Evolutionary conservation across 2,888 invertebrate species (phyloP).

Genomic region (Anticlea derivata): DNA sequence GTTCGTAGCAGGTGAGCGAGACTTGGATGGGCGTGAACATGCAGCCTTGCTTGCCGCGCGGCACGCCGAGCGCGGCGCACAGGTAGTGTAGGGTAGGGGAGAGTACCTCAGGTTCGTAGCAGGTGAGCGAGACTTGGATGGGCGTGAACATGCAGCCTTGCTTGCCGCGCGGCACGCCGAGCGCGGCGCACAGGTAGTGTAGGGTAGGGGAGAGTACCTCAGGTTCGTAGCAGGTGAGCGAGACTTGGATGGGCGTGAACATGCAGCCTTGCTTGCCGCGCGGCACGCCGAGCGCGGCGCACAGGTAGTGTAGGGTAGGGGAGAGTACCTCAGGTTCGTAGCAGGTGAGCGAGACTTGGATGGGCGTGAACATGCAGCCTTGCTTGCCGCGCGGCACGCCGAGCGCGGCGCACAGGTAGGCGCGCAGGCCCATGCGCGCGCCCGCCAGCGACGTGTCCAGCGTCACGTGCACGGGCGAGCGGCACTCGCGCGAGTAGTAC

Average conservation of each 20-base stretch:
- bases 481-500: conserved; percentile 97
- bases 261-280: conserved; percentile 86
- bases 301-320: conserved; percentile 82
- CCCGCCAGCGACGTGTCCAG: conserved; percentile 96
- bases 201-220: conserved; percentile 83
- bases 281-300: conserved; percentile 96
- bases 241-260: conserved; percentile 98
- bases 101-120: too few species aligned
- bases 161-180: too few species aligned
- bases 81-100: too few species aligned
- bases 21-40: too few species aligned
- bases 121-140: too few species aligned
- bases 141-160: too few species aligned
- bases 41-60: too few species aligned
- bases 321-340: conserved; percentile 93
- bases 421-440: conserved; percentile 96
- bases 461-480: conserved; percentile 97
- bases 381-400: conserved; percentile 97
- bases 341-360: conserved; percentile 93
- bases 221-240: conserved; percentile 95
- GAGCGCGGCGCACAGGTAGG: conserved; percentile 95
- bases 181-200: too few species aligned
- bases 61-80: too few species aligned
- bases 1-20: too few species aligned
- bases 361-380: conserved; percentile 98